Percentiles rank a stretch among this genome's conserved stretches.
These are phyloP conservation scores for Paramormyrops kingsleyae DNA, from an alignment of 2,113 vertebrate species.

Conservation along the genomic window DNA sequence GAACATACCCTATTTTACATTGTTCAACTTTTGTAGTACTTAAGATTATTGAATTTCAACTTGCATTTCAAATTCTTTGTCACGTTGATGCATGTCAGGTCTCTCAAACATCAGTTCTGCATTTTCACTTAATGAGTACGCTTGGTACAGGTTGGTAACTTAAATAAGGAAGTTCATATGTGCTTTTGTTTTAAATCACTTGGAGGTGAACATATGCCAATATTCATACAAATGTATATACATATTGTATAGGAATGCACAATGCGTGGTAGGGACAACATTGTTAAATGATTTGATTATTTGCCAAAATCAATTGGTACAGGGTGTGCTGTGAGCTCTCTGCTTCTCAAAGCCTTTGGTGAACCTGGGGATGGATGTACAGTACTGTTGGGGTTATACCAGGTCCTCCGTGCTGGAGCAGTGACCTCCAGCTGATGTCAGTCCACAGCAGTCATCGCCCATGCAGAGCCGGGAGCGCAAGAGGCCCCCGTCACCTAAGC, in stretches of 20 bases:
- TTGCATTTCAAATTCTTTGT: neutral
- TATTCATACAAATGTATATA: neutral
- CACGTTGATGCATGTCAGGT: neutral
- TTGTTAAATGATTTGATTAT: neutral
- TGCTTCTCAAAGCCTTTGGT: neutral
- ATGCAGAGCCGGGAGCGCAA: no score
- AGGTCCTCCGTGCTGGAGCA: neutral
- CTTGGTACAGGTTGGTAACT: neutral
- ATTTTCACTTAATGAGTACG: neutral
- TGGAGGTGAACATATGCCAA: neutral
- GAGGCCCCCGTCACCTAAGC: neutral
- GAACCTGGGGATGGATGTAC: neutral
- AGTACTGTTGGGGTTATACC: neutral
- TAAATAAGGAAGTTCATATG: no score
- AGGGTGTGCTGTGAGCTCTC: neutral
- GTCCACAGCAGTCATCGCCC: neutral
- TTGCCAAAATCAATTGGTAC: neutral
- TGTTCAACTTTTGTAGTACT: no score
- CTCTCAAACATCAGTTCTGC: neutral
- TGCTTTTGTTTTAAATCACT: neutral
- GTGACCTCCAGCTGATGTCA: neutral
- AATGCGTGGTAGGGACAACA: neutral
- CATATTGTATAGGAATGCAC: neutral
- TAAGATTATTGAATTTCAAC: neutral
- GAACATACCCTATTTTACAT: no score